These are phyloP conservation scores for Calephelis perditalis DNA, from an alignment of 2,888 invertebrate genomes.

Conservation along the genomic window DNA sequence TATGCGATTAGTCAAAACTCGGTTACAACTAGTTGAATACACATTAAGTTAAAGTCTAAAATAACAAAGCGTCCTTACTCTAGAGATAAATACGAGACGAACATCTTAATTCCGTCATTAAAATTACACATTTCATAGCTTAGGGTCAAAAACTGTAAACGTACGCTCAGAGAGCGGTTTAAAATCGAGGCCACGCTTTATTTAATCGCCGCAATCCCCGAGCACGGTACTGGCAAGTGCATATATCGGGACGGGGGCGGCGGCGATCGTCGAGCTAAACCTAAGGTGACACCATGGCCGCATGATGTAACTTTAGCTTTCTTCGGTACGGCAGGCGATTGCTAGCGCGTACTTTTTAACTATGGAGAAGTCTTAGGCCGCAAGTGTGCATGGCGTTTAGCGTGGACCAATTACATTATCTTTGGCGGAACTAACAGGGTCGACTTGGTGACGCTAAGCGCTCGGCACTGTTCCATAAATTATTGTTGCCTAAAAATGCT, in stretches of 20 bases:
- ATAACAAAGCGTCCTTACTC: slow-evolving; percentile 47
- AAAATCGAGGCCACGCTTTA: slow-evolving; percentile 69
- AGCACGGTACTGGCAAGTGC: slow-evolving; percentile 23
- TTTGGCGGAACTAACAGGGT: slow-evolving; percentile 6
- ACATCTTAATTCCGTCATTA: slow-evolving; percentile 37
- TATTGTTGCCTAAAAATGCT: slow-evolving; percentile 12
- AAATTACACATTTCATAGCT: slow-evolving; percentile 74
- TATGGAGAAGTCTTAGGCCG: slow-evolving; percentile 19
- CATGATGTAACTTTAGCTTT: slow-evolving; percentile 65
- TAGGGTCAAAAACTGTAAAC: slow-evolving; percentile 52
- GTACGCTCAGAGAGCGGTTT: slow-evolving; percentile 46
- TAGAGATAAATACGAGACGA: slow-evolving; percentile 38
- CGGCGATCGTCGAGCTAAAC: slow-evolving; percentile 52
- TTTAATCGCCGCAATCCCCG: slow-evolving; percentile 50
- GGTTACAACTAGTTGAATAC: slow-evolving; percentile 43
- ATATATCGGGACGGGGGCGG: slow-evolving; percentile 40
- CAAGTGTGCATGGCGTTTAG: slow-evolving; percentile 10
- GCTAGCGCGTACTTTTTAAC: slow-evolving; percentile 23
- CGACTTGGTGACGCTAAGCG: slow-evolving; percentile 7
- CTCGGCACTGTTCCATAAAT: slow-evolving; percentile 6
- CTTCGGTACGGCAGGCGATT: slow-evolving; percentile 45
- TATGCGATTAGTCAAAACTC: slow-evolving; percentile 37
- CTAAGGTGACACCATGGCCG: slow-evolving; percentile 73
- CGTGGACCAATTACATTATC: slow-evolving; percentile 8
- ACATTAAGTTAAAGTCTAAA: slow-evolving; percentile 46